Percentiles rank a stretch among this genome's conserved stretches.
phyloP scores from a whole-genome alignment of 1,140 invertebrate species.

The Megalonaias nervosa region DNA sequence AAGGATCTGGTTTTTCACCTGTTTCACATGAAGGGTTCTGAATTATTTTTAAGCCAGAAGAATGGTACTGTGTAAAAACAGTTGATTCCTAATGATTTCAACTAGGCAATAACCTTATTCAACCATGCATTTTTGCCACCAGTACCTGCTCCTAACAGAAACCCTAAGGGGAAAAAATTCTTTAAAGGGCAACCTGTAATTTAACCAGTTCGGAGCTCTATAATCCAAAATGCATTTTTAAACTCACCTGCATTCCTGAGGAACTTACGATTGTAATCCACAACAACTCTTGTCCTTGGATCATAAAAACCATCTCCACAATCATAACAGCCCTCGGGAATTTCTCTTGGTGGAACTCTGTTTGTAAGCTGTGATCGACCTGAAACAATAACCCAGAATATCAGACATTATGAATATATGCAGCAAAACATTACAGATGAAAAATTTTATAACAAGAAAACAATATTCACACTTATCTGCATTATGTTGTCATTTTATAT shows the following conservation, averaged over 20 bases:
- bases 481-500: no score
- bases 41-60: no score
- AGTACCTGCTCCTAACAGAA: neutral
- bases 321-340: conserved; percentile 72
- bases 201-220: neutral
- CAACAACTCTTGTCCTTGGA: conserved; percentile 69
- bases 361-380: conserved; percentile 71
- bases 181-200: neutral
- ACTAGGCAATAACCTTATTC: no score
- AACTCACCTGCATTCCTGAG: conserved; percentile 71
- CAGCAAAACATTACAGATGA: no score
- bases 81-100: no score
- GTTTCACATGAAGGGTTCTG: no score
- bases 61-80: no score
- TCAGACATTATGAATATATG: no score
- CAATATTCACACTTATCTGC: no score
- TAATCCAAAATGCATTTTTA: neutral
- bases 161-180: neutral
- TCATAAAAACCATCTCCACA: conserved; percentile 74
- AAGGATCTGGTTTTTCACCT: no score
- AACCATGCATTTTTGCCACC: neutral
- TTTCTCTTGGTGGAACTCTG: conserved; percentile 65
- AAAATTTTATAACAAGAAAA: no score
- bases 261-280: conserved; percentile 71
- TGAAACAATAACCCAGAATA: conserved; percentile 32